Evolutionary conservation across 1,140 invertebrate species (phyloP).

Genomic region (Drosophila pruinosa): DNA sequence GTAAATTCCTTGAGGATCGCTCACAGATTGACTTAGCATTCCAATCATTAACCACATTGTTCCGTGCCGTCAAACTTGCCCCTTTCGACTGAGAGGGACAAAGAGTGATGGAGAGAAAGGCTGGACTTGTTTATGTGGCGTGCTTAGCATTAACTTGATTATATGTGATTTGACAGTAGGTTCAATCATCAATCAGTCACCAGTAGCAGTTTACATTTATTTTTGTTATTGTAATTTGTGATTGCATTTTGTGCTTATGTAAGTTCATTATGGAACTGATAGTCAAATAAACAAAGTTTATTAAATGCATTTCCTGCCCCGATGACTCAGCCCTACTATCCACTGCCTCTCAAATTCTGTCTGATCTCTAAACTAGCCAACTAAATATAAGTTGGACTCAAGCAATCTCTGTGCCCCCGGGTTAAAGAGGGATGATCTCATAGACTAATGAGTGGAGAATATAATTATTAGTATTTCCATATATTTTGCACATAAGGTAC

Average conservation of each 20-base stretch:
- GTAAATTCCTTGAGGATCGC: constrained; percentile 43
- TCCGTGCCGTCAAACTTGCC: constrained; percentile 39
- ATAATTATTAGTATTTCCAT: constrained; percentile 11
- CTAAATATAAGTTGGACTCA: too few relatives aligned
- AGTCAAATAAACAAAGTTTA: constrained; percentile 34
- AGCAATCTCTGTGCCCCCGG: too few relatives aligned
- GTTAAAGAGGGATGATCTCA: constrained; percentile 32
- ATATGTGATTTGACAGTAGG: constrained; percentile 48
- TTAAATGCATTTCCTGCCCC: constrained; percentile 15
- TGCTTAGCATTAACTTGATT: constrained; percentile 58
- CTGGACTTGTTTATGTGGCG: constrained; percentile 40
- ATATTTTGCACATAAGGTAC: neutral
- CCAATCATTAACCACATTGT: constrained; percentile 35
- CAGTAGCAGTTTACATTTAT: neutral
- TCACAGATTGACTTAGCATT: constrained; percentile 53
- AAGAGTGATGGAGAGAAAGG: neutral
- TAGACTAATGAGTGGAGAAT: too few relatives aligned
- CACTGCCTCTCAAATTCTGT: neutral
- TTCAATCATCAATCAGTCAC: constrained; percentile 56
- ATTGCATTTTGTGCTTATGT: constrained; percentile 24
- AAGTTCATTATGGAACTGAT: constrained; percentile 30
- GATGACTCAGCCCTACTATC: constrained; percentile 23
- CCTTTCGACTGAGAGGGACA: neutral
- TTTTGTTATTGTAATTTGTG: constrained; percentile 4
- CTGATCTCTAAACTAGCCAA: neutral